A percentile compares a stretch with the other conserved stretches of the same genome.
Evolutionary conservation across 2,797 vertebrate genomes (phyloP).

Genomic region (Tachyglossus aculeatus): DNA sequence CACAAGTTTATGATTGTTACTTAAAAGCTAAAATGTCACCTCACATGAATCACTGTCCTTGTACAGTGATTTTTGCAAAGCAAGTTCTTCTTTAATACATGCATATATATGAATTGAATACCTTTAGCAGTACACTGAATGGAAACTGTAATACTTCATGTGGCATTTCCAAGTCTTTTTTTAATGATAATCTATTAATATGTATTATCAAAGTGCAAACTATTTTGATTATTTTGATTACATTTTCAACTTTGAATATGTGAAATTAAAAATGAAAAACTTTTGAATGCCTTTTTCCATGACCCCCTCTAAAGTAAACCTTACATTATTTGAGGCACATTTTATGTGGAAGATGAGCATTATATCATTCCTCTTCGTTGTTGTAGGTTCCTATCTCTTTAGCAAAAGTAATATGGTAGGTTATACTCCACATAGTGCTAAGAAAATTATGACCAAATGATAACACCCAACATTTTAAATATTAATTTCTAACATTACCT

Average conservation of each 20-base stretch:
- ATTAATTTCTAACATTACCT: not conserved
- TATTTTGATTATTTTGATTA: not conserved
- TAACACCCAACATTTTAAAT: not conserved
- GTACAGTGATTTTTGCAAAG: not conserved
- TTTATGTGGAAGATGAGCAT: conserved; percentile 13
- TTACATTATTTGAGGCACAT: not conserved
- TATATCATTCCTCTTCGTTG: not conserved
- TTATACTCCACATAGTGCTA: not conserved
- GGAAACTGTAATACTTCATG: not conserved
- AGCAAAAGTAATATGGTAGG: not conserved
- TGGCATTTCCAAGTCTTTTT: not conserved
- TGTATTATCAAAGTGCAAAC: not conserved
- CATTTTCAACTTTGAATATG: not conserved
- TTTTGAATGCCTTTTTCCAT: not conserved
- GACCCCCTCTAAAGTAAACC: not conserved
- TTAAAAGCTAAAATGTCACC: conserved; percentile 21
- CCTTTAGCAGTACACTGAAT: conserved; percentile 3
- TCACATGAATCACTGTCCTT: conserved; percentile 10
- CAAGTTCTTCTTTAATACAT: not conserved
- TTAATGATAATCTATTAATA: not conserved
- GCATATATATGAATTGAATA: not conserved
- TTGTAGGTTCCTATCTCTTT: not conserved
- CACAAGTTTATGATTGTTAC: not conserved
- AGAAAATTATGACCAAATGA: not conserved
- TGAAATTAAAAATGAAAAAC: not conserved